Evolutionary conservation across 1,140 invertebrate species (phyloP).

Genomic region (Drosophila pseudoobscura): DNA sequence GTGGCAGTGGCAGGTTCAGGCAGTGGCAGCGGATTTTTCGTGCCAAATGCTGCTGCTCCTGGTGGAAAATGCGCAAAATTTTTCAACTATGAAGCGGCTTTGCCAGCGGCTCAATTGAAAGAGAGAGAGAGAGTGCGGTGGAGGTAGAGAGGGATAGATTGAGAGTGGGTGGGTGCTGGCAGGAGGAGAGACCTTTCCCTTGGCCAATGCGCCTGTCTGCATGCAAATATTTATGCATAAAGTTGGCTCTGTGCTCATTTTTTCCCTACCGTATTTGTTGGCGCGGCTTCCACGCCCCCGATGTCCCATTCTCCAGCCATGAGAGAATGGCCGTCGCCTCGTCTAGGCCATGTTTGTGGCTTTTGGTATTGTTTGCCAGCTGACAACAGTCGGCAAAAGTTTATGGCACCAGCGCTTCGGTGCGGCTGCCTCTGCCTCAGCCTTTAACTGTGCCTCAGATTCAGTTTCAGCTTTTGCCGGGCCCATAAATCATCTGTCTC

Average conservation of each 20-base stretch:
- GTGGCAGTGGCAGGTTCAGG: constrained; percentile 19
- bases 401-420: constrained; percentile 64
- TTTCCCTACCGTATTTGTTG: constrained; percentile 50
- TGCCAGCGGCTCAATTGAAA: constrained; percentile 37
- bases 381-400: constrained; percentile 81
- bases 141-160: background rate
- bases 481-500: constrained; percentile 66
- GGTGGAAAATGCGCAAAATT: constrained; percentile 58
- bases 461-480: constrained; percentile 48
- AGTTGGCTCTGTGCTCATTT: constrained; percentile 79
- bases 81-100: constrained; percentile 39
- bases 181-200: background rate
- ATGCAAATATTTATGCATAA: constrained; percentile 81
- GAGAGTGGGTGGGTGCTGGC: background rate
- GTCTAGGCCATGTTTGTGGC: constrained; percentile 73
- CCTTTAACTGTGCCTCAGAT: constrained; percentile 36
- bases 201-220: constrained; percentile 54
- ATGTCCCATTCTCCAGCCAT: no score
- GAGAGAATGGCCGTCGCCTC: constrained; percentile 34
- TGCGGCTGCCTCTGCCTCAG: constrained; percentile 23
- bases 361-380: constrained; percentile 79
- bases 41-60: constrained; percentile 23
- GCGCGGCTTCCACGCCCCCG: constrained; percentile 17
- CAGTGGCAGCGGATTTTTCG: constrained; percentile 28
- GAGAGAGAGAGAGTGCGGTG: background rate